phyloP scores from a whole-genome alignment of 1,140 invertebrate genomes.

The Aporrectodea caliginosa region DNA sequence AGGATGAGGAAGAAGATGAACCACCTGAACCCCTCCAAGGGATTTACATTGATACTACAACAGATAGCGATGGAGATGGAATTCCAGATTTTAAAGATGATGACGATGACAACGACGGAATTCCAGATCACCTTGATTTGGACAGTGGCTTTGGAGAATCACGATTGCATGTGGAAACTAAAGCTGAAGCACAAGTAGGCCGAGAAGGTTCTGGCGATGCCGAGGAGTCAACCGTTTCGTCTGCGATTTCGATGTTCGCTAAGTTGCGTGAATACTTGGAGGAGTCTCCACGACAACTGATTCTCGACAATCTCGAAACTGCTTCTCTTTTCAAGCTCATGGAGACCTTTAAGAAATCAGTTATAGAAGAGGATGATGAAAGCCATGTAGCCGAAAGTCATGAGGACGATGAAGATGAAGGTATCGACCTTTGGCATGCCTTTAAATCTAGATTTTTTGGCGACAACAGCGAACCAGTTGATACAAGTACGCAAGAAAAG shows the following conservation, averaged over 20 bases:
- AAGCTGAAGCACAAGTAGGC: background rate
- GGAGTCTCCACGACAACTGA: background rate
- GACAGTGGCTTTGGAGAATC: background rate
- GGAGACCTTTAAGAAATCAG: constrained; percentile 10
- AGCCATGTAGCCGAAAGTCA: background rate
- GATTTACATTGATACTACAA: background rate
- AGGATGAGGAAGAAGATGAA: constrained; percentile 34
- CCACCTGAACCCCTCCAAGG: constrained; percentile 17
- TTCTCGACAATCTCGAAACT: background rate
- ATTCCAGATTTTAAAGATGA: constrained; percentile 17
- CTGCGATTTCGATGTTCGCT: background rate
- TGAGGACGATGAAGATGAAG: constrained; percentile 12
- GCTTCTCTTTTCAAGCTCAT: background rate
- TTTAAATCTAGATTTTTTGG: constrained; percentile 9
- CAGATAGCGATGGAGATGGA: constrained; percentile 13
- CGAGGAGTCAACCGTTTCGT: background rate
- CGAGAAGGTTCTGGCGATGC: background rate
- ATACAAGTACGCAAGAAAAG: background rate
- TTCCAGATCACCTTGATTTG: constrained; percentile 30
- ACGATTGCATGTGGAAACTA: background rate
- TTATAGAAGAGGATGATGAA: background rate
- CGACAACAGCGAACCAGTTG: background rate
- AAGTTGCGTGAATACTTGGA: background rate
- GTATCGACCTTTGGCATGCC: constrained; percentile 12
- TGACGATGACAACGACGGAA: constrained; percentile 34